A percentile compares a stretch with the other conserved stretches of the same genome.
Conservation (phyloP, 2,797 vertebrate genomes). For the Pipistrellus kuhlii region DNA sequence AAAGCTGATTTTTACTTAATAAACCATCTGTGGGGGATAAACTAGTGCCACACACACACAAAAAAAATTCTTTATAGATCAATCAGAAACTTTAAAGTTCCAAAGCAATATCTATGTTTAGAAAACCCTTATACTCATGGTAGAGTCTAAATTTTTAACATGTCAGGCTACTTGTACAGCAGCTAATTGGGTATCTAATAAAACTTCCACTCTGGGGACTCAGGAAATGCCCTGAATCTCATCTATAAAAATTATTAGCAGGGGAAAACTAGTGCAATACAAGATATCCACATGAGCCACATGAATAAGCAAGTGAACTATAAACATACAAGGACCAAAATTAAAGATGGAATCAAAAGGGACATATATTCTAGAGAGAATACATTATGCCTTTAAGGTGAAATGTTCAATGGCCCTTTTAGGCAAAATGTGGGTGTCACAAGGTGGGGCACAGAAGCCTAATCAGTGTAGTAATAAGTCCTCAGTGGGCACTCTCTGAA, state of each 20-base stretch:
- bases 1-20: constrained; percentile 79
- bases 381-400: background rate
- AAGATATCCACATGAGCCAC: background rate
- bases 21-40: constrained; percentile 77
- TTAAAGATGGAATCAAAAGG: background rate
- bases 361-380: constrained; percentile 20
- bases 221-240: constrained; percentile 56
- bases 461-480: background rate
- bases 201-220: constrained; percentile 64
- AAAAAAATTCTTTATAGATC: constrained; percentile 73
- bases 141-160: constrained; percentile 62
- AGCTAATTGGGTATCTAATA: constrained; percentile 73
- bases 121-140: constrained; percentile 61
- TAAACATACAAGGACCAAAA: constrained; percentile 9
- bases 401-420: background rate
- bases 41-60: constrained; percentile 37
- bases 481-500: background rate
- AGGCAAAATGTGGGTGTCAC: background rate
- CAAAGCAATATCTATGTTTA: constrained; percentile 66
- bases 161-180: constrained; percentile 56
- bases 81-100: constrained; percentile 71
- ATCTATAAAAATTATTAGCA: background rate
- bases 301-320: constrained; percentile 2
- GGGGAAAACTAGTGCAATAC: background rate
- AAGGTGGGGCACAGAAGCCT: background rate